These are phyloP conservation scores for Galagoides demidoff DNA, from an alignment of 2,797 vertebrate genomes.

Conservation along the genomic window DNA sequence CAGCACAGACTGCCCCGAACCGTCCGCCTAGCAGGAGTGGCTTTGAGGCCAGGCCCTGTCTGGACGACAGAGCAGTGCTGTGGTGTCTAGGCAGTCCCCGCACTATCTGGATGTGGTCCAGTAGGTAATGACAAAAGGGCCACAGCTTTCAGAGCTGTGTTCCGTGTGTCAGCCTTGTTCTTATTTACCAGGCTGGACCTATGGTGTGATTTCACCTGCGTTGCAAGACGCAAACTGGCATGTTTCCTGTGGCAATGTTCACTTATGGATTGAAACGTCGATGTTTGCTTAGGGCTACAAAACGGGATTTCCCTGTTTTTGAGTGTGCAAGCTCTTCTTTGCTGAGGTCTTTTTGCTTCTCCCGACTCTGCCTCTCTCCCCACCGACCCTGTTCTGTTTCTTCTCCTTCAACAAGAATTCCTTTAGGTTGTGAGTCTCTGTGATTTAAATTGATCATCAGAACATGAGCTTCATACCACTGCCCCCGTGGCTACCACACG, in stretches of 20 bases:
- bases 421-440: background rate
- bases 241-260: background rate
- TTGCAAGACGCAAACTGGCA: rapidly evolving
- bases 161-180: rapidly evolving
- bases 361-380: rapidly evolving
- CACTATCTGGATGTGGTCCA: background rate
- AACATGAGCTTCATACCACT: rapidly evolving
- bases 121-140: background rate
- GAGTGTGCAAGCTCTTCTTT: background rate
- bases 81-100: background rate
- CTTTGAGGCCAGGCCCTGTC: background rate
- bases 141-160: rapidly evolving
- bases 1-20: background rate
- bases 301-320: background rate
- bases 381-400: background rate
- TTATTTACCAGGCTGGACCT: background rate
- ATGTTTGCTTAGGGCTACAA: background rate
- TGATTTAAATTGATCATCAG: background rate
- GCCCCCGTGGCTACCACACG: rapidly evolving
- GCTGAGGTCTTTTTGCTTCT: rapidly evolving
- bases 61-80: background rate
- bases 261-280: background rate
- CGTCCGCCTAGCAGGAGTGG: background rate
- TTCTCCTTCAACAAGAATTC: background rate
- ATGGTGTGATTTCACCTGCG: background rate